Evolutionary conservation across 1,140 invertebrate species (phyloP).

Genomic region (Ceratina australensis): DNA sequence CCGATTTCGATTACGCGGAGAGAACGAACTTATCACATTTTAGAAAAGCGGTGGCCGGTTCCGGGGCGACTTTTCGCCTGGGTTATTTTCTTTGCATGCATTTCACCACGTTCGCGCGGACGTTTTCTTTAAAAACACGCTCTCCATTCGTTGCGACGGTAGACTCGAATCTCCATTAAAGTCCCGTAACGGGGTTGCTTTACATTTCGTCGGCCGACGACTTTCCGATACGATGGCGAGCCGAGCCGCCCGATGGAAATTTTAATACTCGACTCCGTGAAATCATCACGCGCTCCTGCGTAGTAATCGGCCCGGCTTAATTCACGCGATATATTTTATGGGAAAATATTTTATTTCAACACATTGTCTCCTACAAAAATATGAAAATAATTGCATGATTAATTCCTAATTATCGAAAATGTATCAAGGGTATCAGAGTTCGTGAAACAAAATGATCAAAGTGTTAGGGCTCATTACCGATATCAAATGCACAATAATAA

Average conservation of each 20-base stretch:
- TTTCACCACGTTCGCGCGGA: neutral
- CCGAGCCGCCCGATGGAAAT: constrained; percentile 40
- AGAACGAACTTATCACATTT: neutral
- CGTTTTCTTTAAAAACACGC: constrained; percentile 12
- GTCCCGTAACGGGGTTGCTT: constrained; percentile 34
- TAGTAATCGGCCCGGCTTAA: neutral
- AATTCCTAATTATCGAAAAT: too few species aligned
- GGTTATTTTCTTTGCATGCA: neutral
- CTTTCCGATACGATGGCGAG: neutral
- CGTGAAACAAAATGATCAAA: too few species aligned
- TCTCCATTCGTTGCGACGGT: neutral
- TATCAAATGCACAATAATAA: too few species aligned
- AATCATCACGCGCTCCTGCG: constrained; percentile 39
- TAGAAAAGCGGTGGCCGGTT: neutral
- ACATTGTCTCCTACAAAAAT: too few species aligned
- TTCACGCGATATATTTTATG: neutral
- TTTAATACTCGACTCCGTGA: constrained; percentile 33
- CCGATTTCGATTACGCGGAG: constrained; percentile 6
- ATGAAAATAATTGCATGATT: too few species aligned
- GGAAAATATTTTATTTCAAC: too few species aligned
- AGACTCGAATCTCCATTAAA: constrained; percentile 24
- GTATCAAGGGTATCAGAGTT: too few species aligned
- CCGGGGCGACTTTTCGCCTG: neutral
- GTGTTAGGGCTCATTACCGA: too few species aligned
- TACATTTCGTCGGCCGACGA: constrained; percentile 27